These are phyloP conservation scores for Amblyjoppa fuscipennis DNA, from an alignment of 2,888 invertebrate species.

Conservation along the genomic window DNA sequence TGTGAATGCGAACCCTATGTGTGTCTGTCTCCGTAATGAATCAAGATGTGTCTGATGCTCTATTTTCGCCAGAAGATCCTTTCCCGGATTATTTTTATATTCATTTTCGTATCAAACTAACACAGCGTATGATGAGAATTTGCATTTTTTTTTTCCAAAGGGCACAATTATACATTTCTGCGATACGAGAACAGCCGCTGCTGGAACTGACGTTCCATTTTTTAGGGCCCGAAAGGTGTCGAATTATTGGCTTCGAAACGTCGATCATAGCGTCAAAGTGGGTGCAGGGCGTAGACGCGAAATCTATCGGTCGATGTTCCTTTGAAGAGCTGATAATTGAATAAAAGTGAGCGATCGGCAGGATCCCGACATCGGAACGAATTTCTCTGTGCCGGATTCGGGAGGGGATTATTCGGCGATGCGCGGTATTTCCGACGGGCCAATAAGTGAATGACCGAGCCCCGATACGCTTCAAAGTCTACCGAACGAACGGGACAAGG, in stretches of 20 bases:
- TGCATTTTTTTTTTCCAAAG: background rate
- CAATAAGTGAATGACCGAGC: slow-evolving; percentile 7
- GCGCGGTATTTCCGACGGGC: slow-evolving; percentile 20
- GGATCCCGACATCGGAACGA: background rate
- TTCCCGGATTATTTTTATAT: background rate
- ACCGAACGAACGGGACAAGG: background rate
- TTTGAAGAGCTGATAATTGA: slow-evolving; percentile 3
- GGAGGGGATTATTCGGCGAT: background rate
- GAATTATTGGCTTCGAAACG: background rate
- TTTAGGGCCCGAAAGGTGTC: background rate
- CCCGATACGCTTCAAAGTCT: background rate
- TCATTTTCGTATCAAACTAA: background rate
- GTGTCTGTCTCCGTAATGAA: background rate
- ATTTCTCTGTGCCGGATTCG: background rate
- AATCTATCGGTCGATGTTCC: background rate
- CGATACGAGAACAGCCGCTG: background rate
- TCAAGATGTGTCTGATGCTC: slow-evolving; percentile 2
- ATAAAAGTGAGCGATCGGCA: background rate
- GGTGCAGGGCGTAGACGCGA: background rate
- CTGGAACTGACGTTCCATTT: background rate
- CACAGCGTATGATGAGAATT: background rate
- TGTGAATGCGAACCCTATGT: background rate
- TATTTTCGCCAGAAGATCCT: background rate
- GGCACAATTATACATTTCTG: background rate
- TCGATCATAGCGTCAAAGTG: background rate